phyloP scores from a whole-genome alignment of 2,797 vertebrate genomes.

The Pseudochromis fuscus region DNA sequence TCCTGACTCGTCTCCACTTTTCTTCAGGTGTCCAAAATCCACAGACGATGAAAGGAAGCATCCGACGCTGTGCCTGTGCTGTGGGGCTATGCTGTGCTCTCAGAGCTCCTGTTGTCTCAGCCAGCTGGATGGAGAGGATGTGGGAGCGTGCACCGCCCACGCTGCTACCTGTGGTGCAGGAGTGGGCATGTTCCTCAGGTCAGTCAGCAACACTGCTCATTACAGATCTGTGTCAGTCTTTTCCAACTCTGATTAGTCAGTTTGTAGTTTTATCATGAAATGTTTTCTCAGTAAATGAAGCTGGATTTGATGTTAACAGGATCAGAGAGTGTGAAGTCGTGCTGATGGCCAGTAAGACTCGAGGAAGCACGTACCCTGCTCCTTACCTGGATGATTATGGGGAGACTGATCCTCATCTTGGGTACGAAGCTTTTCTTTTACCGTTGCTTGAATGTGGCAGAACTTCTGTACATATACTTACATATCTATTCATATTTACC shows the following conservation, averaged over 20 bases:
- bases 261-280: neutral
- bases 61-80: slow-evolving; percentile 95
- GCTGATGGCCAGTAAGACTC: slow-evolving; percentile 94
- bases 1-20: slow-evolving; percentile 22
- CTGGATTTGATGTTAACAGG: slow-evolving; percentile 76
- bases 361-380: slow-evolving; percentile 93
- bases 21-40: slow-evolving; percentile 92
- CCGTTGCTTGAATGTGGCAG: neutral
- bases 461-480: neutral
- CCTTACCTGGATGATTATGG: slow-evolving; percentile 99
- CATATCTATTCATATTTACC: too few species aligned
- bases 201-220: slow-evolving; percentile 46
- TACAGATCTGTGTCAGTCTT: neutral
- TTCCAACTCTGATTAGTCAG: neutral
- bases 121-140: slow-evolving; percentile 91
- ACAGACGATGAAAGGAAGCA: slow-evolving; percentile 94
- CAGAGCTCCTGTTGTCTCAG: slow-evolving; percentile 95
- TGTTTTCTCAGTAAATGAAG: neutral
- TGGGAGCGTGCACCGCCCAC: slow-evolving; percentile 95
- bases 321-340: slow-evolving; percentile 97
- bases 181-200: slow-evolving; percentile 98
- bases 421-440: slow-evolving; percentile 81
- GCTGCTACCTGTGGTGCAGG: slow-evolving; percentile 94
- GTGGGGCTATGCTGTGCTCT: slow-evolving; percentile 94
- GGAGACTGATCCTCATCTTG: slow-evolving; percentile 96